Conservation (phyloP, 2,888 invertebrate genomes). For the Orthosia gothica region DNA sequence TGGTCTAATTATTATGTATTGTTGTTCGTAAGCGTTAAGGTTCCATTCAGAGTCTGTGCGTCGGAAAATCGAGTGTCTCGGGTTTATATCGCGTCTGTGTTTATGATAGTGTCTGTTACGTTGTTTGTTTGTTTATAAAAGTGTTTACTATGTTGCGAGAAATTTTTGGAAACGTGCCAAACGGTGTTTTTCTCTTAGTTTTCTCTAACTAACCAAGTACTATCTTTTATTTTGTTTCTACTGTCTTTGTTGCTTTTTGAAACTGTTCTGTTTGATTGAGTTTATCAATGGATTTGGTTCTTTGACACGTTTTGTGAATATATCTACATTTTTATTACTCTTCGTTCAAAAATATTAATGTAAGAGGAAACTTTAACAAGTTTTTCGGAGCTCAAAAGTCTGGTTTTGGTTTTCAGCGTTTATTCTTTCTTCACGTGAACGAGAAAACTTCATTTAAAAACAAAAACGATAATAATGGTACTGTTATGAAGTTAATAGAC, state of each 20-base stretch:
- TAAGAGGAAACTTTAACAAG: not conserved
- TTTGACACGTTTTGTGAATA: not conserved
- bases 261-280: not conserved
- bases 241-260: slow-evolving; percentile 19
- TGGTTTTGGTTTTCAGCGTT: not conserved
- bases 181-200: slow-evolving; percentile 35
- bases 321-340: not conserved
- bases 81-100: slow-evolving; percentile 41
- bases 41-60: slow-evolving; percentile 76
- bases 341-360: not conserved
- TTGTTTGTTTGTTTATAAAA: slow-evolving; percentile 42
- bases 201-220: slow-evolving; percentile 8
- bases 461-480: not conserved
- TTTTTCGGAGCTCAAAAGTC: not conserved
- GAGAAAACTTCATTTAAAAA: not conserved
- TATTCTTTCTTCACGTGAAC: too few relatives aligned
- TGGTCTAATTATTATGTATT: slow-evolving; percentile 28
- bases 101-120: slow-evolving; percentile 22
- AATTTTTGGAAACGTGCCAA: slow-evolving; percentile 38
- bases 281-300: not conserved
- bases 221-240: slow-evolving; percentile 11
- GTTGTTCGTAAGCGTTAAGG: slow-evolving; percentile 66
- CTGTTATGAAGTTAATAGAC: not conserved
- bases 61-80: slow-evolving; percentile 73
- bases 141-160: slow-evolving; percentile 35